Base-by-base conservation (phyloP, 2,888 invertebrate genomes). In the Drosophila cognata region DNA sequence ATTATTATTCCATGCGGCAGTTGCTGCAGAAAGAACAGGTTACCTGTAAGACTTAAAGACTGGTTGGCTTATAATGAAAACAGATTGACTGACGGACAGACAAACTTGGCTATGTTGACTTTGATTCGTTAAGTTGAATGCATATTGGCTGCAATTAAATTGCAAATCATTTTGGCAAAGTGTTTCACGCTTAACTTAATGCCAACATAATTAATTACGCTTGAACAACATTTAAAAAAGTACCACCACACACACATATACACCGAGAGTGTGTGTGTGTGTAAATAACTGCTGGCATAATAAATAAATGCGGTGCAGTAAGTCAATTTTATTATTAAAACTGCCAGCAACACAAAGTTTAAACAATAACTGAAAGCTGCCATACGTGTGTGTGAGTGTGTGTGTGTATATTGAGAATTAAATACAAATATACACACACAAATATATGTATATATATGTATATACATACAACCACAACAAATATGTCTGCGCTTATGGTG, bases 271-370 rank as follows among this genome's bases (percentile, higher is more conserved):
- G 55, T 28, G 7, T 53, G n/a, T 33, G 65, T n/a, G 31, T 75
- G 73, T 74, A 66, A 81, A 80, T 78, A 74, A 81, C 75, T 77
- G 72, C 55, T 16, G 50, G 58, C 64, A 79, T 72, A 78, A 89
- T 88, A 85, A 90, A 86, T 88, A 80, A 82, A 79, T 85, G 88
- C 73, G 76, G 61, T 72, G 74, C 83, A 80, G 87, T 75, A 90
- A 90, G 87, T 90, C 87, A 81, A 82, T 90, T 90, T 88, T 79
- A 90, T 83, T 90, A 87, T 85, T 77, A 72, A 78, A 87, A 87
- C 64, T 52, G 61, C 62, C 74, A 63, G 67, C 79, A 69, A 61
- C 52, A 56, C 71, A 71, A 70, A 64, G 77, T 58, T 74, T 70
- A 81, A 81, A 87, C 70, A 77, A 75, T 69, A 71, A 84, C 46